Conservation (phyloP, 2,113 vertebrate genomes). For the Geothlypis trichas region DNA sequence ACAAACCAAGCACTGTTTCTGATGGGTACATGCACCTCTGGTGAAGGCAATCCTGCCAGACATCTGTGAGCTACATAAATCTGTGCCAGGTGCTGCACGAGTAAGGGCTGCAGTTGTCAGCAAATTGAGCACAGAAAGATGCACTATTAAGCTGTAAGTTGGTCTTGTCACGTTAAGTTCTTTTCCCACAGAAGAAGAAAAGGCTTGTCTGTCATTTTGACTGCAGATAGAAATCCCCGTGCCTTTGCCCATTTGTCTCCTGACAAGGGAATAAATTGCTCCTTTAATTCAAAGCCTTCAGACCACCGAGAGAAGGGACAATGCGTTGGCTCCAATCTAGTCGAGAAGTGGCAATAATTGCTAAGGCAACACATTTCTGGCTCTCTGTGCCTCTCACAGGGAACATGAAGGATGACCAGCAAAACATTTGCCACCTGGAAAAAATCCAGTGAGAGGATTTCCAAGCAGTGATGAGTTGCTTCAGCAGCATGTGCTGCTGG, state of each 20-base stretch:
- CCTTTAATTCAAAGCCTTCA: conserved; percentile 25
- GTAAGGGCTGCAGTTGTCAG: neutral
- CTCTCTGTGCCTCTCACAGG: neutral
- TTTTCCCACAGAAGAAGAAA: conserved; percentile 24
- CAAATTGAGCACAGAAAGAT: neutral
- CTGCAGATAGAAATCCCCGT: neutral
- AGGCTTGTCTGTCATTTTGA: neutral
- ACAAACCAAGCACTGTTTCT: neutral
- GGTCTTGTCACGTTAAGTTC: neutral
- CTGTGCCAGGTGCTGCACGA: neutral
- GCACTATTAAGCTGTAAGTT: conserved; percentile 1
- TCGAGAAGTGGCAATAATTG: neutral
- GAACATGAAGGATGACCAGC: neutral
- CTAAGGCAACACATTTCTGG: conserved; percentile 14
- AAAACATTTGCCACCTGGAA: conserved; percentile 33
- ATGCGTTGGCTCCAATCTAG: neutral
- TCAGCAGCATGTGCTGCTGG: conserved; percentile 4
- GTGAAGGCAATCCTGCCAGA: neutral
- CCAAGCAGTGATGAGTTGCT: neutral
- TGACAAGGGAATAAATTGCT: neutral
- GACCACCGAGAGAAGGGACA: neutral
- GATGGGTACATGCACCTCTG: neutral
- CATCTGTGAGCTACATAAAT: neutral
- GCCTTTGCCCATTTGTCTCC: neutral
- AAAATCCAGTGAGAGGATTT: conserved; percentile 19